These are phyloP conservation scores for Yponomeuta cagnagella DNA, from an alignment of 2,888 invertebrate genomes.

Conservation along the genomic window DNA sequence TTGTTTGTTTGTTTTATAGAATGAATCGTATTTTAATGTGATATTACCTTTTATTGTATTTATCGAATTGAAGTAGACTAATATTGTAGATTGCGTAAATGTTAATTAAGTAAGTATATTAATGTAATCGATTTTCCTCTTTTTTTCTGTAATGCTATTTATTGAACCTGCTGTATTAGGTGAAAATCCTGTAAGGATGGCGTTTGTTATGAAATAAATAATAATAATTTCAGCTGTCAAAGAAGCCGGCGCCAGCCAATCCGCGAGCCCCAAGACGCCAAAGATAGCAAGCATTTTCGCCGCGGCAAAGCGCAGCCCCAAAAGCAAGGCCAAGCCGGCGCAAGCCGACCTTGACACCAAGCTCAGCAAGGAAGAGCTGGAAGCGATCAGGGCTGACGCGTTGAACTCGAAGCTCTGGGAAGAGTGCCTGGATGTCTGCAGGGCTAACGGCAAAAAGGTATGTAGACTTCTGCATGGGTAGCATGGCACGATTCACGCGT, in stretches of 20 bases:
- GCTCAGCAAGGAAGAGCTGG: slow-evolving; percentile 46
- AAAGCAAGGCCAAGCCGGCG: slow-evolving; percentile 26
- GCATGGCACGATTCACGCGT: neutral
- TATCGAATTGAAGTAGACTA: too few relatives aligned
- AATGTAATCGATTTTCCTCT: too few relatives aligned
- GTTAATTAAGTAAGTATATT: too few relatives aligned
- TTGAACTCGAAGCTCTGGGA: slow-evolving; percentile 81
- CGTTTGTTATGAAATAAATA: too few relatives aligned
- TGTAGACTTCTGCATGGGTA: neutral
- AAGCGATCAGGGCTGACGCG: slow-evolving; percentile 68
- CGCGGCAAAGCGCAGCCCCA: slow-evolving; percentile 8
- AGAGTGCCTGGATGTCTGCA: slow-evolving; percentile 70
- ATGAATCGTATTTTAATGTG: too few relatives aligned
- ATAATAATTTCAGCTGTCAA: slow-evolving; percentile 23
- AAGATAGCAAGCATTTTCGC: slow-evolving; percentile 9
- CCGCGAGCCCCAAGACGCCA: slow-evolving; percentile 23
- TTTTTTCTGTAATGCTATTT: too few relatives aligned
- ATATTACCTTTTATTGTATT: too few relatives aligned
- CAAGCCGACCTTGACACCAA: slow-evolving; percentile 25
- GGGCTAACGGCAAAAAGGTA: slow-evolving; percentile 68
- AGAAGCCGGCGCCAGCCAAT: slow-evolving; percentile 21
- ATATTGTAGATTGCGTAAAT: too few relatives aligned
- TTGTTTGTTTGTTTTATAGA: too few relatives aligned
- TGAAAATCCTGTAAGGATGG: too few relatives aligned
- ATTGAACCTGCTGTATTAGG: too few relatives aligned